Percentiles rank a stretch among this genome's conserved stretches.
These are phyloP conservation scores for Baryphthengus martii DNA, from an alignment of 2,113 vertebrate genomes.

Conservation along the genomic window DNA sequence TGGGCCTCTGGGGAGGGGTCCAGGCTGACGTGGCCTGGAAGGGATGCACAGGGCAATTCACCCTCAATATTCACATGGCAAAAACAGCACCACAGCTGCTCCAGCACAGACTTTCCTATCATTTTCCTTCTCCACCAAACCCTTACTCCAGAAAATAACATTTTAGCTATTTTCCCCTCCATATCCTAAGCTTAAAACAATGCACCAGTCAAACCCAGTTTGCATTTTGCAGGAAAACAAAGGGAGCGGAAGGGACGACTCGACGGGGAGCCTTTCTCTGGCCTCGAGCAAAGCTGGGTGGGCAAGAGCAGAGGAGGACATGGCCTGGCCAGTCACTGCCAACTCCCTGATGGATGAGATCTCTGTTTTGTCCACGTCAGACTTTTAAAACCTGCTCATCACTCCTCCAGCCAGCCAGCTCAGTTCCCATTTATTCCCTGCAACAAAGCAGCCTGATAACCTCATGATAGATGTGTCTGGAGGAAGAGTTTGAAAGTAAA, in stretches of 20 bases:
- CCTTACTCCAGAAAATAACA: background rate
- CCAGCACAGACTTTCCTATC: background rate
- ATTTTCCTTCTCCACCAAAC: background rate
- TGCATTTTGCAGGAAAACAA: background rate
- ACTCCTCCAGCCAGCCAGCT: background rate
- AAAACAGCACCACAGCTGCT: accelerated
- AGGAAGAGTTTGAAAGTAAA: background rate
- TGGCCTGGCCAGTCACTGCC: accelerated
- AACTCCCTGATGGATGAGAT: background rate
- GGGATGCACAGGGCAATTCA: background rate
- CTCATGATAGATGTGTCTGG: background rate
- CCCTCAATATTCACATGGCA: accelerated
- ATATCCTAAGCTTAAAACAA: background rate
- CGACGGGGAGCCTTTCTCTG: accelerated
- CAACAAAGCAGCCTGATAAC: background rate
- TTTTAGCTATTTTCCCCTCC: background rate
- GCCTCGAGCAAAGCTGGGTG: background rate
- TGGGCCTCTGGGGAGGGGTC: background rate
- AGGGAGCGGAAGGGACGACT: background rate
- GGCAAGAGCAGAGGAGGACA: background rate
- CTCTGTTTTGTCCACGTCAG: background rate
- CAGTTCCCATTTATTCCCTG: background rate
- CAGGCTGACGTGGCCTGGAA: accelerated
- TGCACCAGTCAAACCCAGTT: background rate
- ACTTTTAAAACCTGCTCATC: background rate